Percentiles rank a stretch among this genome's conserved stretches.
phyloP scores from a whole-genome alignment of 2,113 vertebrate species.

The Megaceryle torquata region DNA sequence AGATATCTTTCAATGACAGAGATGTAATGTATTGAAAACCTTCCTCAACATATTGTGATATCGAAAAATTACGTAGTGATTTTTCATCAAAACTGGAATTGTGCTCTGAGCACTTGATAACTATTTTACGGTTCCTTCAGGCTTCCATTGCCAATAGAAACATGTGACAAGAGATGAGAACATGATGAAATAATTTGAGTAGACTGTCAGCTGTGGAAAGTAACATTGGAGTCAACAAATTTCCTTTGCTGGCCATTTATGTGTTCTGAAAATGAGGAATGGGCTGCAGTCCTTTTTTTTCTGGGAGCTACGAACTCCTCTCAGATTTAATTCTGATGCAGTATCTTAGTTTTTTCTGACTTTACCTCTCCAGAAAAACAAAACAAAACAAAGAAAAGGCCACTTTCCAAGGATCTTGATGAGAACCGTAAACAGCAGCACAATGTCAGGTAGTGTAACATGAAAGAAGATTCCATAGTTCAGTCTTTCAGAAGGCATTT shows the following conservation, averaged over 20 bases:
- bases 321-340: background rate
- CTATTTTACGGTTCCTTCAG: background rate
- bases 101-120: background rate
- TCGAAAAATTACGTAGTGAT: background rate
- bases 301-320: background rate
- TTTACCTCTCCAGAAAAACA: background rate
- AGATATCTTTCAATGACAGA: background rate
- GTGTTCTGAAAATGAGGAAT: background rate
- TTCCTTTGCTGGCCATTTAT: background rate
- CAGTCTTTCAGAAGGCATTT: background rate
- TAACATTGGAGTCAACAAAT: background rate
- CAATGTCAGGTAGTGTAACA: background rate
- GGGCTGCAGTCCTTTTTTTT: background rate
- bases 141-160: background rate
- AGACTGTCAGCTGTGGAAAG: background rate
- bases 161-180: rapidly evolving
- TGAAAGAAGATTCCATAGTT: background rate
- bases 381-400: background rate
- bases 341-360: background rate
- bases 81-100: background rate
- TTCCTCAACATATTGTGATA: background rate
- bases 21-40: rapidly evolving
- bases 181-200: background rate
- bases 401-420: background rate
- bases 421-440: background rate